Evolutionary conservation across 2,797 vertebrate genomes (phyloP), one percentile per base, ranked within the genome.

Genomic region (Myripristis jacobus): DNA sequence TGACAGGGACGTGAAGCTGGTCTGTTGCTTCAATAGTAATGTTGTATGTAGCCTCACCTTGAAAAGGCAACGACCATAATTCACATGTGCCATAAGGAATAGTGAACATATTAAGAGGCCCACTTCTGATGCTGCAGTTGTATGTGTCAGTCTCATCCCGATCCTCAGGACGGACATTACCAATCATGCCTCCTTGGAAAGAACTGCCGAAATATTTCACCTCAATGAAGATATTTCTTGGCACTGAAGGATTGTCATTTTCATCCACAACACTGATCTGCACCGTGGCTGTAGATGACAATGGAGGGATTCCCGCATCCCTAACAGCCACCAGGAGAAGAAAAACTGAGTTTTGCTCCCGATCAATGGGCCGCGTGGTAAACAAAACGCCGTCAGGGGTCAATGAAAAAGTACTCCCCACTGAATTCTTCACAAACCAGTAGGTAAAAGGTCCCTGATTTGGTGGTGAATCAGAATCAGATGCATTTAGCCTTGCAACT

Each of bases 191-290:
- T 59, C 94, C 94, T 21, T 88, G 85, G 66, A 95, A 95, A 59
- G 89, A 89, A 15, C 81, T 93, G 27, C 94, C 94, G 77, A 92
- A 95, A 80, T 95, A 95, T 86, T 95, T 94, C 10, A 95, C 94
- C 66, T 94, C 93, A 8, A 95, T 93, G 53, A 92, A 86, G 46
- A 95, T 88, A 15, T 89, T 92, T 77, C 94, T 92, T 5, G 87
- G 83, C 29, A 82, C 18, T 6, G 94, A 73, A 16, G 93, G 89
- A 73, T 93, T 95, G 52, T 95, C 94, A 6, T 95, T 95, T 86
- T 94, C 92, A 75, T 95, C 94, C 44, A 87, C 27, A 61, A 94
- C 82, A 29, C 63, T 85, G 60, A 95, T 72, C n/a, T 84, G 82
- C 75, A 95, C 82, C 22, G 70, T 79, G 16, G 87, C 70, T 25